Base-by-base conservation (phyloP, 2,113 vertebrate genomes). In the Helogale parvula region DNA sequence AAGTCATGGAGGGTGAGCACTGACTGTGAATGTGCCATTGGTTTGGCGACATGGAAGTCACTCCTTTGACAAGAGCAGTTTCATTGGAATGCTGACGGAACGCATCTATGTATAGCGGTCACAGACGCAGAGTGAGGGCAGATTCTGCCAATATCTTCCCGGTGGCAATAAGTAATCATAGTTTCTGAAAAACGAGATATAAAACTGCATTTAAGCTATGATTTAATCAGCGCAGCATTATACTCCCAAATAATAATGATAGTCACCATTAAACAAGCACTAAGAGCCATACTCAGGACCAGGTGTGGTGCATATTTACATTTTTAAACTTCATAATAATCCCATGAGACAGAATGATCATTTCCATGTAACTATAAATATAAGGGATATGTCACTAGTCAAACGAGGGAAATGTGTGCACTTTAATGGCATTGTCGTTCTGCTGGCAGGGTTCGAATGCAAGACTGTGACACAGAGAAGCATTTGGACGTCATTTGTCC, bases 291-390 rank as follows among this genome's bases (percentile, higher is more conserved):
- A 11, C 45, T 38, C 50, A 54, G 35, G n/a, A 29, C 38, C 29
- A 85, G 47, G 17, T 35, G 21, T 17, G 80, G 79, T 84, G 35
- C 29, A 23, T 91, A 33, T 33, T 54, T 54, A 60, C 16, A 50
- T 7, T 89, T 50, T 80, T 93, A 88, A 83, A 69, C 71, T 88
- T 90, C 66, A 52, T 25, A 80, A 74, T 5, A 74, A 86, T 35
- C 90, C 89, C 45, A 27, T 25, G 19, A 93, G 60, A 74, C 38
- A 35, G 65, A 95, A 80, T 81, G 88, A 76, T 54, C 79, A 54
- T 47, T 88, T 41, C 38, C 25, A 65, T 52, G 88, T 60, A 81
- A 79, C 29, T 77, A 21, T 93, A 80, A 72, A n/a, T 71, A 52
- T 6, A 74, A 23, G 10, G 3, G 33, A 80, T 52, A 41, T 9